Evolutionary conservation across 2,113 vertebrate genomes (phyloP).

Genomic region (Pseudonaja textilis): DNA sequence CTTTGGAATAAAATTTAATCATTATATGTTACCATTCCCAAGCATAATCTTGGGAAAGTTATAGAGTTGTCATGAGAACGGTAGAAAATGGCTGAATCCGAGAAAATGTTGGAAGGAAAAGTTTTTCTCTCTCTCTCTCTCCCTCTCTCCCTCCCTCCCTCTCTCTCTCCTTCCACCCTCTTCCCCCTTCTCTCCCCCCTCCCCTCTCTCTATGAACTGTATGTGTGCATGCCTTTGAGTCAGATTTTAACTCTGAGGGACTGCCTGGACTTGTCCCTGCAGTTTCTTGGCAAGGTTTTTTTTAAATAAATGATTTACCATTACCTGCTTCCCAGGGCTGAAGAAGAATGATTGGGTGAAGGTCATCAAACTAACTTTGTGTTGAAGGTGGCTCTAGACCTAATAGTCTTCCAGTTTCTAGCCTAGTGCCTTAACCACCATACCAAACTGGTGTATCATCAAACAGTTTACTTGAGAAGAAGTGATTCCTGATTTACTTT

Average conservation of each 20-base stretch:
- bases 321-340: not conserved
- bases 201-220: too few relatives aligned
- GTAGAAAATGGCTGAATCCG: not conserved
- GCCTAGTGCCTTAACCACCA: not conserved
- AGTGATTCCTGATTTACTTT: not conserved
- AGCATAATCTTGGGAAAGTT: not conserved
- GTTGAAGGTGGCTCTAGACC: not conserved
- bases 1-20: not conserved
- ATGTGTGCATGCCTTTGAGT: not conserved
- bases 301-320: not conserved
- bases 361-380: not conserved
- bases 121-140: fast-evolving
- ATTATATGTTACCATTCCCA: not conserved
- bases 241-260: not conserved
- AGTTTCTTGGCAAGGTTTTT: not conserved
- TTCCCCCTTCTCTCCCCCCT: too few relatives aligned
- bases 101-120: not conserved
- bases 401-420: not conserved
- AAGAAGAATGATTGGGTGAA: not conserved
- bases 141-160: too few relatives aligned
- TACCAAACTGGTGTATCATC: not conserved
- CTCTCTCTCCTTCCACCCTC: too few relatives aligned
- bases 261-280: not conserved
- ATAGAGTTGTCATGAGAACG: not conserved
- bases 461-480: not conserved